Evolutionary conservation across 2,113 vertebrate species (phyloP).

Genomic region (Pteronura brasiliensis): DNA sequence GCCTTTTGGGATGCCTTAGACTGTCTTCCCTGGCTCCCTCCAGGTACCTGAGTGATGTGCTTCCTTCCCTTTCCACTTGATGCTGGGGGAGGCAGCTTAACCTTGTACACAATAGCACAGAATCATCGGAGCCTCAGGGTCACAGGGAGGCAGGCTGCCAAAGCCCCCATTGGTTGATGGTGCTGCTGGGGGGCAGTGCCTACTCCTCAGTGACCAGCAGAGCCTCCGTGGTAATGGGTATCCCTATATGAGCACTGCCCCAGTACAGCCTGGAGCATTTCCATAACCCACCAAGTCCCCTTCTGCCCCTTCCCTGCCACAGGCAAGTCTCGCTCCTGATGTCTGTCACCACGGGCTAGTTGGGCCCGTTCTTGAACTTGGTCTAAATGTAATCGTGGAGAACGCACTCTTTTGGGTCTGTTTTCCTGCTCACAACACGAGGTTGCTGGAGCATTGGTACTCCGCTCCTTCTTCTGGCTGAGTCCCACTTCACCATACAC

Average conservation of each 20-base stretch:
- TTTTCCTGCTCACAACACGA: accelerated
- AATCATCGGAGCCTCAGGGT: neutral
- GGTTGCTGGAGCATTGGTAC: neutral
- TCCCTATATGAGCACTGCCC: neutral
- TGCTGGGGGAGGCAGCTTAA: neutral
- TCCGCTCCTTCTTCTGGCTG: neutral
- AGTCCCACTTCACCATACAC: accelerated
- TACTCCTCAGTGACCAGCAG: neutral
- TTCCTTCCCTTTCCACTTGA: neutral
- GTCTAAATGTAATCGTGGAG: neutral
- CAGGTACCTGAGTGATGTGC: neutral
- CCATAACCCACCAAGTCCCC: neutral
- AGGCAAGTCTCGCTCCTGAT: neutral
- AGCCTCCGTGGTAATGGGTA: neutral
- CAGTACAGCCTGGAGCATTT: neutral
- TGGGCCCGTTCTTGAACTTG: neutral
- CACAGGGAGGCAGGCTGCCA: neutral
- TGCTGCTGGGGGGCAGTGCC: neutral
- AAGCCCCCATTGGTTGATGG: neutral
- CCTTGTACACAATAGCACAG: neutral
- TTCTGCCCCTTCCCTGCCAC: neutral
- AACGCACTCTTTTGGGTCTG: neutral
- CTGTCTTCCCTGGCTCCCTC: neutral
- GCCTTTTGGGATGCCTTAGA: neutral
- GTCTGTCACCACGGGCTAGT: neutral